Percentiles rank a stretch among this genome's conserved stretches.
Conservation (phyloP, 2,888 invertebrate species). For the Harmothoe impar region DNA sequence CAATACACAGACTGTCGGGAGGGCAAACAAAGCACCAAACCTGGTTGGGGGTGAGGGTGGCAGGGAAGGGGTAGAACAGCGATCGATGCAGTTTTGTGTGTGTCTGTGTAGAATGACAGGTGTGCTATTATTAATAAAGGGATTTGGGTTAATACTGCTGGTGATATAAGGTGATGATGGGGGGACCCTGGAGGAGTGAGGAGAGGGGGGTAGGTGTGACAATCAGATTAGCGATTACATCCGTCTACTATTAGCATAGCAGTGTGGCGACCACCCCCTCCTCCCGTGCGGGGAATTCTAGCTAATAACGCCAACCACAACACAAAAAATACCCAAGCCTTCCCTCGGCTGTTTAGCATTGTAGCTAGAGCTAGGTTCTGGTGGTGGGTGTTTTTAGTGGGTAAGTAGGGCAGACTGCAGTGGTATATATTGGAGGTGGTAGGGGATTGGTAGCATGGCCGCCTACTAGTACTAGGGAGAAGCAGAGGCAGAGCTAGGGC, state of each 20-base stretch:
- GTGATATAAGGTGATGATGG: not conserved
- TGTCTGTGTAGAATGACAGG: not conserved
- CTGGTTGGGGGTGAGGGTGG: conserved; percentile 4
- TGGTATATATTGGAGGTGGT: not conserved
- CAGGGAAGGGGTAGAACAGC: not conserved
- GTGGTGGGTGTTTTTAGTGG: too few relatives aligned
- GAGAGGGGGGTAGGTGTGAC: not conserved
- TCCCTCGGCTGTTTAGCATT: too few relatives aligned
- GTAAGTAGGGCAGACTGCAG: not conserved
- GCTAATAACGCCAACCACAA: not conserved
- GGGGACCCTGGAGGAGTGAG: not conserved
- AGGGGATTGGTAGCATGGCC: not conserved
- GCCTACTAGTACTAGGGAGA: not conserved
- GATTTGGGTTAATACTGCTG: not conserved
- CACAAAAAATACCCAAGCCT: not conserved
- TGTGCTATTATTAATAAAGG: not conserved
- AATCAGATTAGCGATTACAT: not conserved
- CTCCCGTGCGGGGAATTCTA: not conserved
- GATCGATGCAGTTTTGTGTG: not conserved
- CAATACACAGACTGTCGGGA: too few relatives aligned
- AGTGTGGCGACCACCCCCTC: too few relatives aligned
- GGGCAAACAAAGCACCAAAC: not conserved
- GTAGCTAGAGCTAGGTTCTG: too few relatives aligned
- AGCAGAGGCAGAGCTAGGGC: conserved; percentile 5
- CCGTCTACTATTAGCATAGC: too few relatives aligned